A percentile compares a stretch with the other conserved stretches of the same genome.
Evolutionary conservation across 1,140 invertebrate genomes (phyloP).

Genomic region (Heliconius congener): DNA sequence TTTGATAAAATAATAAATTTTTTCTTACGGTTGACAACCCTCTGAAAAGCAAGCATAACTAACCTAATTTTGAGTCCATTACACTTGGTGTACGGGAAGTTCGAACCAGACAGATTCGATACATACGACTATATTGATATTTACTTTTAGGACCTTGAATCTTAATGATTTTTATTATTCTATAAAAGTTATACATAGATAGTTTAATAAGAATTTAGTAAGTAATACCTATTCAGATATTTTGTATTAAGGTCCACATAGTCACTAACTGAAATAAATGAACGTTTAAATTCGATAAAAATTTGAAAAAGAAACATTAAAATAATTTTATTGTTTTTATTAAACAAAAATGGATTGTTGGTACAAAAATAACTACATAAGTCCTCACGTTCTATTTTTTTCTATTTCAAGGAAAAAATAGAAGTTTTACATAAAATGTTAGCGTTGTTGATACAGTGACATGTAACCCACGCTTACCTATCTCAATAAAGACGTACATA

Average conservation of each 20-base stretch:
- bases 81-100: constrained; percentile 33
- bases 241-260: too few relatives aligned
- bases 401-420: too few relatives aligned
- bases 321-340: not conserved
- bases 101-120: constrained; percentile 29
- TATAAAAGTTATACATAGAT: not conserved
- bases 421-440: not conserved
- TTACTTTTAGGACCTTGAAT: not conserved
- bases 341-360: not conserved
- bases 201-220: too few relatives aligned
- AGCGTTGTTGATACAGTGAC: not conserved
- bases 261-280: not conserved
- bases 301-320: not conserved
- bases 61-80: constrained; percentile 48
- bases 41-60: constrained; percentile 36
- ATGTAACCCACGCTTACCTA: not conserved
- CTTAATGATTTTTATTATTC: not conserved
- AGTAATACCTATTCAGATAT: too few relatives aligned
- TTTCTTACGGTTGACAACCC: constrained; percentile 17
- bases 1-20: not conserved
- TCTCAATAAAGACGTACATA: not conserved
- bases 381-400: too few relatives aligned
- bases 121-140: constrained; percentile 15
- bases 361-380: too few relatives aligned
- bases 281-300: not conserved